Conservation (phyloP, 2,797 vertebrate species). For the Gadopsis bispinosus region DNA sequence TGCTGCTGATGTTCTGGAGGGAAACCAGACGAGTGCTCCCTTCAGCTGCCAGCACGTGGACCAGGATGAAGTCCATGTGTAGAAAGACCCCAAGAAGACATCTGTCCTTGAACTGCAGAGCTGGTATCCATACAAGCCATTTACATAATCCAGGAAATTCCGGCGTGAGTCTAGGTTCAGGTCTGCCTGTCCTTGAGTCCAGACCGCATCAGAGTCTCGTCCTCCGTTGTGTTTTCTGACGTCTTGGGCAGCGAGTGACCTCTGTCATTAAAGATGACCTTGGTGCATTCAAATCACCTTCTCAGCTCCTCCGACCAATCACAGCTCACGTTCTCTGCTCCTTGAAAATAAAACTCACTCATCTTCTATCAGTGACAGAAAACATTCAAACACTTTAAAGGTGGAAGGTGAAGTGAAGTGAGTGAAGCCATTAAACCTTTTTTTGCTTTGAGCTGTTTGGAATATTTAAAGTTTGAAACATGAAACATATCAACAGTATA, state of each 20-base stretch:
- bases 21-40: constrained; percentile 10
- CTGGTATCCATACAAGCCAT: constrained; percentile 53
- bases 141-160: constrained; percentile 42
- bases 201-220: constrained; percentile 13
- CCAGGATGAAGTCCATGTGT: constrained; percentile 31
- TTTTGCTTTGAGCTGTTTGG: too few relatives aligned
- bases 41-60: constrained; percentile 6
- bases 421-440: too few relatives aligned
- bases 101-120: constrained; percentile 35
- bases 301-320: background rate
- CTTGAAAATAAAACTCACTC: background rate
- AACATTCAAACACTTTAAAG: too few relatives aligned
- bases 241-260: constrained; percentile 12
- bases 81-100: constrained; percentile 21
- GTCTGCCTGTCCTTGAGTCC: constrained; percentile 23
- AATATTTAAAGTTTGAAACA: too few relatives aligned
- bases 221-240: constrained; percentile 12
- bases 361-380: too few relatives aligned
- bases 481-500: too few relatives aligned
- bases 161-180: background rate
- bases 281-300: constrained; percentile 18
- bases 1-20: background rate
- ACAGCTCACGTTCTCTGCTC: background rate
- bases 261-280: constrained; percentile 20
- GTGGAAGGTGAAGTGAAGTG: too few relatives aligned